Conservation (phyloP, 2,113 vertebrate species). For the Colius striatus region DNA sequence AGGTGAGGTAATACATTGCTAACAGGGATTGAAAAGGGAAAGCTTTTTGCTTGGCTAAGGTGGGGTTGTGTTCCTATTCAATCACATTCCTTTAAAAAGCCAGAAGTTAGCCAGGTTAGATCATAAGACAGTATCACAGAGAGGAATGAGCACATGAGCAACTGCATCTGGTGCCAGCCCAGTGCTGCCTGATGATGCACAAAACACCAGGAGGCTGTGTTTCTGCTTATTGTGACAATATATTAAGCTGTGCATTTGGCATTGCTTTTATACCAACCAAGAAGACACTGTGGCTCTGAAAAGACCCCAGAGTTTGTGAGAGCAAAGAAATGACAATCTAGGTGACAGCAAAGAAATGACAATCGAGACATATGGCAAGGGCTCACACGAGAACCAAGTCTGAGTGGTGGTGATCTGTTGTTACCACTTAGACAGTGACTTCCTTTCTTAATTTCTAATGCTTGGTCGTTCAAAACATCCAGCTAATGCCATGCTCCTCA, state of each 20-base stretch:
- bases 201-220: background rate
- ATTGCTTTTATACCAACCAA: background rate
- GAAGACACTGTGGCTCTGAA: background rate
- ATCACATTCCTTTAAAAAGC: background rate
- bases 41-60: background rate
- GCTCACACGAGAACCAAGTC: background rate
- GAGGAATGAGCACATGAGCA: background rate
- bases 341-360: background rate
- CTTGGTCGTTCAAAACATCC: background rate
- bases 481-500: background rate
- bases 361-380: background rate
- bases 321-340: background rate
- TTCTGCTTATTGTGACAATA: background rate
- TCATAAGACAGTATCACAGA: background rate
- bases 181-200: background rate
- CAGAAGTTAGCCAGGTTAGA: background rate
- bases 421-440: background rate
- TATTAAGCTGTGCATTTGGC: background rate
- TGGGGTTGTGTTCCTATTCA: background rate
- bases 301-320: background rate
- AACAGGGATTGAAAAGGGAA: background rate
- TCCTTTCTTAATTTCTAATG: background rate
- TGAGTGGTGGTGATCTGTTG: background rate
- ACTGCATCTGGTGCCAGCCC: background rate
- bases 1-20: slow-evolving; percentile 1